A percentile compares a stretch with the other conserved stretches of the same genome.
phyloP scores from a whole-genome alignment of 2,888 invertebrate genomes.

The Cryptosula pallasiana region DNA sequence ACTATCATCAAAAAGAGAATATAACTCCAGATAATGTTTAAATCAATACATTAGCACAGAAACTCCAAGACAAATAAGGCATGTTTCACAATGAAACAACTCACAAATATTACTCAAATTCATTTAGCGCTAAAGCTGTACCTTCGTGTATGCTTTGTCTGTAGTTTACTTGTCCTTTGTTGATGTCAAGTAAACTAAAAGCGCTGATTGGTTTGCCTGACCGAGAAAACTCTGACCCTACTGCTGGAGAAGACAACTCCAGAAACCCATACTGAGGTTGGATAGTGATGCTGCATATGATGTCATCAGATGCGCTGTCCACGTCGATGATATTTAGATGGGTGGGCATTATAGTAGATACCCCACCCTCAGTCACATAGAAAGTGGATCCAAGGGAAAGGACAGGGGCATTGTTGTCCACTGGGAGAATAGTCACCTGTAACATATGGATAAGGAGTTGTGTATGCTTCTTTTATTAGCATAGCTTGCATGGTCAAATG shows the following conservation, averaged over 20 bases:
- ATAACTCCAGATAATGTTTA: too few species aligned
- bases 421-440: slow-evolving; percentile 41
- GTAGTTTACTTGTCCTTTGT: slow-evolving; percentile 43
- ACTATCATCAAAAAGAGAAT: too few species aligned
- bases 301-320: slow-evolving; percentile 42
- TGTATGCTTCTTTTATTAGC: too few species aligned
- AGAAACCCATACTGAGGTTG: slow-evolving; percentile 49
- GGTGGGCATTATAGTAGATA: slow-evolving; percentile 36
- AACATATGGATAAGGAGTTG: too few species aligned
- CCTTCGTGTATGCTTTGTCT: slow-evolving; percentile 52
- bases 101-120: too few species aligned
- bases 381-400: slow-evolving; percentile 33
- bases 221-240: slow-evolving; percentile 45
- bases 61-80: too few species aligned
- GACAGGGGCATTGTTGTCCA: slow-evolving; percentile 44
- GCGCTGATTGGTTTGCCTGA: slow-evolving; percentile 45
- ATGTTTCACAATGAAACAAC: too few species aligned
- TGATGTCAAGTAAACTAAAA: slow-evolving; percentile 44
- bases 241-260: slow-evolving; percentile 46
- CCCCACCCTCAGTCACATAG: slow-evolving; percentile 41
- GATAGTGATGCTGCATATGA: slow-evolving; percentile 43
- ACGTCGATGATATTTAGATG: slow-evolving; percentile 43
- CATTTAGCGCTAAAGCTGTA: not conserved
- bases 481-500: too few species aligned
- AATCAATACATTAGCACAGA: too few species aligned